Conservation (phyloP, 2,113 vertebrate genomes). For the Melospiza georgiana region DNA sequence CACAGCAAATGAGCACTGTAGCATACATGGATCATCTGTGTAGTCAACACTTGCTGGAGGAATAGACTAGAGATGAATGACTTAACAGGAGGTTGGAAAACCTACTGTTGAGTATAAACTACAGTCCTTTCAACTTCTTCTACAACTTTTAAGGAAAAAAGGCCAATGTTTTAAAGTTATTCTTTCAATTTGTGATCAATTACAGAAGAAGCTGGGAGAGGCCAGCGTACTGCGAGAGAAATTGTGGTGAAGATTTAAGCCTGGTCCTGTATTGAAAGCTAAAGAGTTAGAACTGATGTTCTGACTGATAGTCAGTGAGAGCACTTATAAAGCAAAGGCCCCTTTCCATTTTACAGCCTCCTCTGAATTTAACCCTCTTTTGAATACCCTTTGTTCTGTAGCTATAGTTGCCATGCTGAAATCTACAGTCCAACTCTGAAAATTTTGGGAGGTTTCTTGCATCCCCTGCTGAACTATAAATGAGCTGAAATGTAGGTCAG, state of each 20-base stretch:
- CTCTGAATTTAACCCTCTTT: conserved; percentile 16
- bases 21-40: background rate
- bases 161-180: background rate
- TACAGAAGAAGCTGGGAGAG: background rate
- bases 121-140: background rate
- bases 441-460: background rate
- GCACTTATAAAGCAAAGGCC: background rate
- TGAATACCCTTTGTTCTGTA: background rate
- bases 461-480: background rate
- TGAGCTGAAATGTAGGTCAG: background rate
- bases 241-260: background rate
- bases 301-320: background rate
- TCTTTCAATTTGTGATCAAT: background rate
- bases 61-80: background rate
- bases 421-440: background rate
- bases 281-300: background rate
- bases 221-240: background rate
- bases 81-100: background rate
- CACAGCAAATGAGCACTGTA: background rate
- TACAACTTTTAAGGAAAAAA: background rate
- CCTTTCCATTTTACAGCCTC: background rate
- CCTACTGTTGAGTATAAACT: background rate
- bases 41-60: background rate
- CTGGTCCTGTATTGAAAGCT: background rate
- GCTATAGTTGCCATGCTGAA: background rate